Conservation (phyloP, 2,888 invertebrate species). For the Noctua janthe region DNA sequence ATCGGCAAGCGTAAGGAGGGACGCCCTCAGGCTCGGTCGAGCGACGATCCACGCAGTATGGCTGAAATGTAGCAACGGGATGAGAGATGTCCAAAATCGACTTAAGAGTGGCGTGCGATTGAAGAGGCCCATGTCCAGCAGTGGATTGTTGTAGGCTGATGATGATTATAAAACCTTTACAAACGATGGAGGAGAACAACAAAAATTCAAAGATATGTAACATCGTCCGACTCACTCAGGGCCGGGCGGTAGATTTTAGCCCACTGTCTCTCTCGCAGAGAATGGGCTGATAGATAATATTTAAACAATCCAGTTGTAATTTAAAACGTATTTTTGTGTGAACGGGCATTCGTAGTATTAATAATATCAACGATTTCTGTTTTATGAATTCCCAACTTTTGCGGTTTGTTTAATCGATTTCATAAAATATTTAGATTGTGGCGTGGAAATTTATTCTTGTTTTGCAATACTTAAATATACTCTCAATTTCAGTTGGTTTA, state of each 20-base stretch:
- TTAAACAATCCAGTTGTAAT: neutral
- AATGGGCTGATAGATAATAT: neutral
- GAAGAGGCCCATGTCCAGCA: too few relatives aligned
- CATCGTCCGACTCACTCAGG: too few relatives aligned
- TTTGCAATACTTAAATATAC: neutral
- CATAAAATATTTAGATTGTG: slow-evolving; percentile 24
- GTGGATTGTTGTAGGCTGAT: too few relatives aligned
- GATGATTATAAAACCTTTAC: too few relatives aligned
- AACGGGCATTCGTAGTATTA: neutral
- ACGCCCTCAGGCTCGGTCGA: too few relatives aligned
- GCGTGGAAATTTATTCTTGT: slow-evolving; percentile 4
- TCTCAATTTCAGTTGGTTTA: neutral
- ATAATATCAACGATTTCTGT: neutral
- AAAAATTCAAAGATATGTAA: too few relatives aligned
- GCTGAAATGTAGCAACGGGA: too few relatives aligned
- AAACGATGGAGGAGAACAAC: too few relatives aligned
- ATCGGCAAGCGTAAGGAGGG: too few relatives aligned
- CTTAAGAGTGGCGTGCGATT: too few relatives aligned
- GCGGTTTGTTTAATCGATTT: slow-evolving; percentile 33
- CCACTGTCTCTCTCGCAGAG: neutral
- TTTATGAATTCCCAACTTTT: neutral
- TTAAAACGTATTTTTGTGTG: neutral
- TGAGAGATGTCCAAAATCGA: too few relatives aligned
- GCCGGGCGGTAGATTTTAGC: neutral
- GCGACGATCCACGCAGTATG: too few relatives aligned